Conservation (phyloP, 2,113 vertebrate genomes). For the Morone saxatilis region DNA sequence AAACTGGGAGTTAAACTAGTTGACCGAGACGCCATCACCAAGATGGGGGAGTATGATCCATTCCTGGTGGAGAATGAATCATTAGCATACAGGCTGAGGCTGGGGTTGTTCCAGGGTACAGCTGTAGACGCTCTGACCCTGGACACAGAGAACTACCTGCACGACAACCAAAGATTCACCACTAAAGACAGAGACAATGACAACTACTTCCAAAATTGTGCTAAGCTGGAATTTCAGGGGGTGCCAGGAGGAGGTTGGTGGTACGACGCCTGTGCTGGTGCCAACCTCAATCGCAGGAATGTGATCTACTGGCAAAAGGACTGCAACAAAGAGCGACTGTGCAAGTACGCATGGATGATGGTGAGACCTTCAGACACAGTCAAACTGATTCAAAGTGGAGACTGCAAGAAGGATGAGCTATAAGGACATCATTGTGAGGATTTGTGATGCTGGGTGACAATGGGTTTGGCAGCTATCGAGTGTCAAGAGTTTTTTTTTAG, state of each 20-base stretch:
- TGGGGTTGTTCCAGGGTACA: constrained; percentile 88
- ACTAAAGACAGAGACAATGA: constrained; percentile 90
- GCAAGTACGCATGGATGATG: constrained; percentile 92
- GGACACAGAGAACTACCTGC: constrained; percentile 91
- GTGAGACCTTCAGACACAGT: constrained; percentile 81
- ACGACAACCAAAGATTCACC: constrained; percentile 91
- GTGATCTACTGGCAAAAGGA: constrained; percentile 90
- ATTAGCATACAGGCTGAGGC: constrained; percentile 86
- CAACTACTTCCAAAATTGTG: constrained; percentile 90
- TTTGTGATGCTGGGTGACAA: background rate
- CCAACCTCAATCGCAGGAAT: constrained; percentile 89
- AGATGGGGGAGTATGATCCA: constrained; percentile 86
- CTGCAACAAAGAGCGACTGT: constrained; percentile 85
- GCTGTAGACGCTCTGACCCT: constrained; percentile 87
- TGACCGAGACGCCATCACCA: constrained; percentile 82
- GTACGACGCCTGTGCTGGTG: constrained; percentile 88
- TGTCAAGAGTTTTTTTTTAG: background rate
- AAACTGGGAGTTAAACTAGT: constrained; percentile 89
- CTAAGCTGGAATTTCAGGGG: constrained; percentile 86
- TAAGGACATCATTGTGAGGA: constrained; percentile 59
- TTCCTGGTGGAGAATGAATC: constrained; percentile 86
- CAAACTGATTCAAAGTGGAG: constrained; percentile 64
- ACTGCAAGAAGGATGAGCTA: constrained; percentile 86
- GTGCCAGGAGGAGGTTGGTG: constrained; percentile 88
- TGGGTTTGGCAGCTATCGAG: background rate